Evolutionary conservation across 2,797 vertebrate species (phyloP), one percentile per base, ranked within the genome.

Genomic region (Mallotus villosus): DNA sequence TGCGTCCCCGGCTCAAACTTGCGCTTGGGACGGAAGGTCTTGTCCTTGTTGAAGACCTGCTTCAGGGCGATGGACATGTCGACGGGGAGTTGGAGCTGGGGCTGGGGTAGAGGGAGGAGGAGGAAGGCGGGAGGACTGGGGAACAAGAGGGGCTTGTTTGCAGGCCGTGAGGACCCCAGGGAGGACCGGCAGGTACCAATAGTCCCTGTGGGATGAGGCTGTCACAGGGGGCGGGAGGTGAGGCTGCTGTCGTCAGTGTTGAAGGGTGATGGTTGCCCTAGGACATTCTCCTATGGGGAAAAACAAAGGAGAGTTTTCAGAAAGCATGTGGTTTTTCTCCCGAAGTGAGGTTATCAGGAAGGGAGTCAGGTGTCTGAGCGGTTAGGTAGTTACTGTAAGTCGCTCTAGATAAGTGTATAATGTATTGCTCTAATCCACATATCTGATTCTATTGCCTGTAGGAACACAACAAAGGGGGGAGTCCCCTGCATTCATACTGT

Each of bases 31-130:
- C 92, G 88, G 76, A 94, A 94, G 17, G 94, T 94, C 83, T 93
- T 94, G 83, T 94, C 94, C 77, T 94, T 94, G 82, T 92, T 93
- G 76, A 94, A 94, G 67, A 94, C 93, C 80, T 94, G 93, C 76
- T 94, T 95, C 69, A 94, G 89, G 68, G 91, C 88, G 72, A 88
- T 91, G 46, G 93, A 93, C 93, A 94, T 95, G 46, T 62, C 51
- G 41, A 3, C 65, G 16, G 46, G 59, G 61, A 61, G 51, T 7
- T 24, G 66, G 61, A 46, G 58, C 4, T n/a, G 66, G 61, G 58
- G 58, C 4, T n/a, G 51, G 51, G 49, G 6, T 1, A 59, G 32
- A 5, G 53, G 61, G 49, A 22, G 17, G 53, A 69, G n/a, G 53
- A 69, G n/a, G 25, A 17, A 46, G 24, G 41, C 1, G 22, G 16